Conservation (phyloP, 53 echinoderm and acorn worm species). For the Henricia sp. region DNA sequence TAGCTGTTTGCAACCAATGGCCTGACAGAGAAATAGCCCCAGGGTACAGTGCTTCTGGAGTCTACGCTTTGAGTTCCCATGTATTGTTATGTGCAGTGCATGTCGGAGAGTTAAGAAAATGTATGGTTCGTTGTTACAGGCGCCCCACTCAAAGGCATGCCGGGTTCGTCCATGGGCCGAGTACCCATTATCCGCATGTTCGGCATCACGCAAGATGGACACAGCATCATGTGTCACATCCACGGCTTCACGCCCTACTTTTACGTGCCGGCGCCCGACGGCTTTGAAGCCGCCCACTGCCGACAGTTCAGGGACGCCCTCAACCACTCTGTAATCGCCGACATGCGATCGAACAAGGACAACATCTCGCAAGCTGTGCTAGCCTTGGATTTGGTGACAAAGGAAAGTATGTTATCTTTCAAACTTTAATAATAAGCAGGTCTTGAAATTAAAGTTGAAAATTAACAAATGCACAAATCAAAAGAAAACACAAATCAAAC, state of each 20-base stretch:
- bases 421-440: too few species aligned
- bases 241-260: slow-evolving; percentile 98
- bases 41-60: too few species aligned
- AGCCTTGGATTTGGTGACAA: slow-evolving; percentile 79
- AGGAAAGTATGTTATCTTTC: slow-evolving; percentile 99
- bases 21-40: too few species aligned
- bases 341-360: slow-evolving; percentile 90
- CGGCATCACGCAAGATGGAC: slow-evolving; percentile 85
- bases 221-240: slow-evolving; percentile 94
- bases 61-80: too few species aligned
- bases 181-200: slow-evolving; percentile 94
- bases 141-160: slow-evolving; percentile 84
- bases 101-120: too few species aligned
- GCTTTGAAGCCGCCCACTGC: slow-evolving; percentile 76
- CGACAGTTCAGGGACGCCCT: slow-evolving; percentile 73
- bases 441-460: too few species aligned
- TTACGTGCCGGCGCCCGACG: slow-evolving; percentile 90
- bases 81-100: too few species aligned
- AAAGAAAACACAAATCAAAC: too few species aligned
- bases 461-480: too few species aligned
- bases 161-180: slow-evolving; percentile 79
- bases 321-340: slow-evolving; percentile 76
- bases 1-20: too few species aligned
- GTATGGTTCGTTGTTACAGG: slow-evolving; percentile 65
- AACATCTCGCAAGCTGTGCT: slow-evolving; percentile 83